Evolutionary conservation across 2,113 vertebrate genomes (phyloP).

Genomic region (Calidris pygmaea): DNA sequence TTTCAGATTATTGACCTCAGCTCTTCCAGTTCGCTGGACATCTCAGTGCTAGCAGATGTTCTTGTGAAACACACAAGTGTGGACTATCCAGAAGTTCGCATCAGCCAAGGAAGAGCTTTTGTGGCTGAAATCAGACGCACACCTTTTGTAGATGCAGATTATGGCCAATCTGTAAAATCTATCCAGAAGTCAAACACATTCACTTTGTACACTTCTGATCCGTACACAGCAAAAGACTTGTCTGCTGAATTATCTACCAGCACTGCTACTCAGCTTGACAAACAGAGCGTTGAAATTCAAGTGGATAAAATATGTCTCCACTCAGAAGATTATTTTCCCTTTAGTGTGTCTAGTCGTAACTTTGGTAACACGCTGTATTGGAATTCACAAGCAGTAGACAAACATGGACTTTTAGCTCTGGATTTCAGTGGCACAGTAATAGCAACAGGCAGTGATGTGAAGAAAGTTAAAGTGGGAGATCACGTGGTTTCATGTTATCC

Average conservation of each 20-base stretch:
- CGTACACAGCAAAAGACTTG: constrained; percentile 67
- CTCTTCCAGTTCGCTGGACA: constrained; percentile 76
- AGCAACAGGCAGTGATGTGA: constrained; percentile 73
- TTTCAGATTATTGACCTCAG: constrained; percentile 86
- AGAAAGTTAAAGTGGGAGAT: constrained; percentile 79
- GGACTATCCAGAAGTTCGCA: constrained; percentile 79
- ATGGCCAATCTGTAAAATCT: not conserved
- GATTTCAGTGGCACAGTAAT: constrained; percentile 84
- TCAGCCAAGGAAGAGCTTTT: constrained; percentile 76
- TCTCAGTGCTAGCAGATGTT: constrained; percentile 73
- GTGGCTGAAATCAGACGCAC: constrained; percentile 71
- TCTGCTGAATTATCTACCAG: constrained; percentile 56
- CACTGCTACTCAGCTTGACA: not conserved
- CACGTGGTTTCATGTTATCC: constrained; percentile 81
- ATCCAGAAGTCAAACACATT: constrained; percentile 53
- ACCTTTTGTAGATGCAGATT: not conserved
- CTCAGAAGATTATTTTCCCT: constrained; percentile 85
- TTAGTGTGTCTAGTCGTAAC: constrained; percentile 76
- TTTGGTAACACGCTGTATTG: constrained; percentile 82
- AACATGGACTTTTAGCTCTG: constrained; percentile 77
- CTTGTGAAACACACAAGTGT: constrained; percentile 68
- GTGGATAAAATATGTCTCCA: constrained; percentile 79
- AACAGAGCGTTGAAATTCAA: constrained; percentile 73
- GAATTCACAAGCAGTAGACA: constrained; percentile 70
- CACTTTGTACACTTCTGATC: constrained; percentile 76